Evolutionary conservation across 2,113 vertebrate species (phyloP).

Genomic region (Scolopax mira): DNA sequence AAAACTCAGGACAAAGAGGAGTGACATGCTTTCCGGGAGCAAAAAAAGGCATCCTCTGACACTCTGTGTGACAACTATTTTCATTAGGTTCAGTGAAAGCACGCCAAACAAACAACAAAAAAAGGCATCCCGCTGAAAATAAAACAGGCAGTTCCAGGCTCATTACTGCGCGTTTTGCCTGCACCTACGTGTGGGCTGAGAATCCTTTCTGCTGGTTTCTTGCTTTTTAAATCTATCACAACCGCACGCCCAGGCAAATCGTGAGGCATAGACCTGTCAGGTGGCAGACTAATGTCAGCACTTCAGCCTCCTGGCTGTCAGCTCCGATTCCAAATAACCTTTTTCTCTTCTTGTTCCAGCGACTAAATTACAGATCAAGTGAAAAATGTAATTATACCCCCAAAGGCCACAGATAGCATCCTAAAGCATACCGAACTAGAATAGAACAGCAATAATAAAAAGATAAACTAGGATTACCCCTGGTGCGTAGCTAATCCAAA

Average conservation of each 20-base stretch:
- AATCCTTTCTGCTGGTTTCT: neutral
- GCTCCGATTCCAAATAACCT: slow-evolving; percentile 43
- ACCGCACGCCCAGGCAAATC: neutral
- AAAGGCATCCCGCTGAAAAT: neutral
- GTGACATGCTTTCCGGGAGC: neutral
- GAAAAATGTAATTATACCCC: slow-evolving; percentile 59
- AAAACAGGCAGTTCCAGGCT: neutral
- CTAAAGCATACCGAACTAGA: slow-evolving; percentile 39
- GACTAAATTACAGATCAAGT: slow-evolving; percentile 66
- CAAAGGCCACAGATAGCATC: slow-evolving; percentile 40
- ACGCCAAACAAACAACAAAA: neutral
- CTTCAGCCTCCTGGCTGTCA: slow-evolving; percentile 35
- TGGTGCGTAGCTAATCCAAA: slow-evolving; percentile 23
- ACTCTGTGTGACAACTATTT: neutral
- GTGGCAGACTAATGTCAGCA: slow-evolving; percentile 8
- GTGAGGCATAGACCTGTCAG: slow-evolving; percentile 8
- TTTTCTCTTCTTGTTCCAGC: slow-evolving; percentile 48
- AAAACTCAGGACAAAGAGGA: neutral
- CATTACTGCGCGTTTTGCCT: neutral
- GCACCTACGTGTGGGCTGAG: neutral
- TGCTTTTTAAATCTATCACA: neutral
- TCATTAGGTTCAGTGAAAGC: neutral
- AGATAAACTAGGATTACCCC: neutral
- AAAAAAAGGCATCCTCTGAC: neutral
- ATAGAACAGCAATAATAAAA: slow-evolving; percentile 32